Evolutionary conservation across 2,888 invertebrate species (phyloP), one percentile per base, ranked within the genome.

Genomic region (Napeogenes sylphis): DNA sequence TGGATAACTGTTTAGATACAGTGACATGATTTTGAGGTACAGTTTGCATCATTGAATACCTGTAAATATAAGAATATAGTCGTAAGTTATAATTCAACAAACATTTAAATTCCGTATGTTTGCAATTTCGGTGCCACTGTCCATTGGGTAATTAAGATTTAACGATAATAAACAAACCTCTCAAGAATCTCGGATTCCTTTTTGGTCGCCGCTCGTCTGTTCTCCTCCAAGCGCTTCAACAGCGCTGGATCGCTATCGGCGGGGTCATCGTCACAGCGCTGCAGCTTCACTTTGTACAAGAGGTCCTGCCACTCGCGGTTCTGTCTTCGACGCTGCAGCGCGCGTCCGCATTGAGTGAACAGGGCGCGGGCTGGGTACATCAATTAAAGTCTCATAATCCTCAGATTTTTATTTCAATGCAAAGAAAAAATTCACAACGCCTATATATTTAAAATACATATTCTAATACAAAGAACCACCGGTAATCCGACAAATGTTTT

Each of bases 221-320:
- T 94, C 32, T 83, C 84, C 47, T 89, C 82, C 13, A 94, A 77
- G 69, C 90, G 90, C 10, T 88, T 88, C 56, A 82, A 73, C n/a
- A 94, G 79, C 6, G 76, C 73, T 0, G 86, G 78, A 73, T 94
- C 92, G 0, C 77, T 73, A 6, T 90, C 80, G 0, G 94, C 94
- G 0, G 94, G 94, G 78, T 94, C 94, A 0, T 60, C 61, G 0
- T 72, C 71, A 0, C 68, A 59, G 0, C 70, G 65, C 3, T 77
- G 70, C 13, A 67, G 72, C 71, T 72, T 77, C 63, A 75, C 83
- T 70, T 64, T 84, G 72, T 64, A 77, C 75, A 78, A 75, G 75
- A 85, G 83, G 79, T 77, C 85, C 61, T 68, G 85, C 86, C 82
- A 89, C 61, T 87, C 87, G 4, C 84, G 78, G 14, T 71, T 72